Conservation (phyloP, 2,888 invertebrate species). For the Malacosoma neustria region DNA sequence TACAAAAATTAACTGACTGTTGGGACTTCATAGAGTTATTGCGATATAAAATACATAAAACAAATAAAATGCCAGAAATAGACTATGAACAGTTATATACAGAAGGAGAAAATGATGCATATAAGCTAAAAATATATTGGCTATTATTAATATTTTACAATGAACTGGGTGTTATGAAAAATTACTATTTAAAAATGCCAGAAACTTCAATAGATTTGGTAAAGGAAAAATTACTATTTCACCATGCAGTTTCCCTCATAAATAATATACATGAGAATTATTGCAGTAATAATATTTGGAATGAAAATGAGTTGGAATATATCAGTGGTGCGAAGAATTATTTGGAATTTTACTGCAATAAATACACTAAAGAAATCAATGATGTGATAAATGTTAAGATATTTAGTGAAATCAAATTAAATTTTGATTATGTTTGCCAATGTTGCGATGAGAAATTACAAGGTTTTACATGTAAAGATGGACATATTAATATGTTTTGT, state of each 20-base stretch:
- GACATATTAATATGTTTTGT: conserved; percentile 54
- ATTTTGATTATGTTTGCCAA: conserved; percentile 36
- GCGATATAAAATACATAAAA: conserved; percentile 39
- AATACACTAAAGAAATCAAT: conserved; percentile 23
- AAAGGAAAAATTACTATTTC: conserved; percentile 38
- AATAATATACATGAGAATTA: conserved; percentile 21
- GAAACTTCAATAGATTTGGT: conserved; percentile 34
- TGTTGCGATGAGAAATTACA: conserved; percentile 42
- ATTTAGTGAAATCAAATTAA: conserved; percentile 12
- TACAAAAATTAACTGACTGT: conserved; percentile 31
- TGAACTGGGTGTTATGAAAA: conserved; percentile 26
- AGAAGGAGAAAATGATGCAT: conserved; percentile 29
- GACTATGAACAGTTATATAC: conserved; percentile 29
- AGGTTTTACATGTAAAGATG: conserved; percentile 37
- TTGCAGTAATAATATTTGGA: conserved; percentile 16
- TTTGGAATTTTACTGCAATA: conserved; percentile 36
- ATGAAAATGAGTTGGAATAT: conserved; percentile 26
- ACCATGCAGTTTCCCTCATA: conserved; percentile 32
- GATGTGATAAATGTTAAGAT: conserved; percentile 22
- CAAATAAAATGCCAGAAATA: conserved; percentile 31
- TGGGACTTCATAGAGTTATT: conserved; percentile 52
- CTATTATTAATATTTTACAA: conserved; percentile 30
- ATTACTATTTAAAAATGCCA: conserved; percentile 22
- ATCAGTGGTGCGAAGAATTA: conserved; percentile 34
- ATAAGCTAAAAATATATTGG: conserved; percentile 46